A percentile compares a stretch with the other conserved stretches of the same genome.
These are phyloP conservation scores for Thamnophis elegans DNA, from an alignment of 2,797 vertebrate genomes.

Conservation along the genomic window DNA sequence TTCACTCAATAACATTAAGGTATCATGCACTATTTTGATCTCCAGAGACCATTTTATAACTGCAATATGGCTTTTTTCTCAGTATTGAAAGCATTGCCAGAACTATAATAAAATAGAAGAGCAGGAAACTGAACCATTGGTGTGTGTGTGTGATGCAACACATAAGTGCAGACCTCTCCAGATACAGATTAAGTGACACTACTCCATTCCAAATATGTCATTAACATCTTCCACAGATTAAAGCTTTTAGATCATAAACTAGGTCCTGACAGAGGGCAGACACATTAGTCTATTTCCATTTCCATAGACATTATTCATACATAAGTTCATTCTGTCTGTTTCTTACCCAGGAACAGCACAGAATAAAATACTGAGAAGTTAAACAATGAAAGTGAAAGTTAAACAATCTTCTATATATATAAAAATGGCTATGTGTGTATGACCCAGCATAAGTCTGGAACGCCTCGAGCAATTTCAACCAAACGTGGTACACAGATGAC, in stretches of 20 bases:
- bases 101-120: not conserved
- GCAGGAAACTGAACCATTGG: not conserved
- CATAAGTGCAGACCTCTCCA: not conserved
- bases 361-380: not conserved
- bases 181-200: not conserved
- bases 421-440: too few species aligned
- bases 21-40: conserved; percentile 1
- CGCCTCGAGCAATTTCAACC: too few species aligned
- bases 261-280: not conserved
- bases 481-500: too few species aligned
- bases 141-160: too few species aligned
- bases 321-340: not conserved
- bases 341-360: not conserved
- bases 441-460: too few species aligned
- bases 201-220: not conserved
- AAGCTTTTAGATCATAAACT: not conserved
- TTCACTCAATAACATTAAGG: conserved; percentile 21
- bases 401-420: not conserved
- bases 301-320: not conserved
- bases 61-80: not conserved
- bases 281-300: not conserved
- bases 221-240: not conserved
- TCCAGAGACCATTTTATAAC: conserved; percentile 13
- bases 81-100: not conserved
- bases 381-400: not conserved